phyloP scores from a whole-genome alignment of 2,113 vertebrate species.

The Myodes glareolus region DNA sequence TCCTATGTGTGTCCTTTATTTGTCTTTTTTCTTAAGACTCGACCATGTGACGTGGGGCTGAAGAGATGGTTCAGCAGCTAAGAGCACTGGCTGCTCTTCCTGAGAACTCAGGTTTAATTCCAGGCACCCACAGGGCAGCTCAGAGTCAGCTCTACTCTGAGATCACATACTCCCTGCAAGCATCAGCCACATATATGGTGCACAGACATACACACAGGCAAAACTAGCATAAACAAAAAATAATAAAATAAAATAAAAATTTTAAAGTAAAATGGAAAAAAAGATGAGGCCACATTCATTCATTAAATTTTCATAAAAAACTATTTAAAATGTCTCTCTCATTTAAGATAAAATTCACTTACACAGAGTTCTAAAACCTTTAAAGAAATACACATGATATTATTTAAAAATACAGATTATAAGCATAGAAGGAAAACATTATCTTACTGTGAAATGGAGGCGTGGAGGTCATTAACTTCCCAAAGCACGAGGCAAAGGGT shows the following conservation, averaged over 20 bases:
- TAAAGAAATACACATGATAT: background rate
- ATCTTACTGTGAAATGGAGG: background rate
- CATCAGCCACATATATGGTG: too few species aligned
- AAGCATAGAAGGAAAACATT: background rate
- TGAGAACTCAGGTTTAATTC: too few species aligned
- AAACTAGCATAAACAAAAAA: too few species aligned
- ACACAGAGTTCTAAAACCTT: background rate
- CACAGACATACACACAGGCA: too few species aligned
- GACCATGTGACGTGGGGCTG: background rate
- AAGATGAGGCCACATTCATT: background rate
- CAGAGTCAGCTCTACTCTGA: too few species aligned
- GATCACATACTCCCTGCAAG: too few species aligned
- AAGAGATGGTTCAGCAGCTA: too few species aligned
- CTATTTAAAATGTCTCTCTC: background rate
- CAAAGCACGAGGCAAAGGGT: background rate
- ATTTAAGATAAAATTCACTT: background rate
- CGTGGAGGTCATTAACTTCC: background rate
- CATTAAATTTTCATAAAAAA: background rate
- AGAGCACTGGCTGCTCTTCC: too few species aligned
- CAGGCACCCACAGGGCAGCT: too few species aligned
- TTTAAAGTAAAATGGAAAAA: too few species aligned
- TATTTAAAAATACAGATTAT: background rate
- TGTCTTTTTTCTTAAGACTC: background rate
- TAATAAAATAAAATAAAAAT: too few species aligned
- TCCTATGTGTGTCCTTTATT: background rate